These are phyloP conservation scores for Xerus rutilus DNA, from an alignment of 2,797 vertebrate genomes.

Conservation along the genomic window DNA sequence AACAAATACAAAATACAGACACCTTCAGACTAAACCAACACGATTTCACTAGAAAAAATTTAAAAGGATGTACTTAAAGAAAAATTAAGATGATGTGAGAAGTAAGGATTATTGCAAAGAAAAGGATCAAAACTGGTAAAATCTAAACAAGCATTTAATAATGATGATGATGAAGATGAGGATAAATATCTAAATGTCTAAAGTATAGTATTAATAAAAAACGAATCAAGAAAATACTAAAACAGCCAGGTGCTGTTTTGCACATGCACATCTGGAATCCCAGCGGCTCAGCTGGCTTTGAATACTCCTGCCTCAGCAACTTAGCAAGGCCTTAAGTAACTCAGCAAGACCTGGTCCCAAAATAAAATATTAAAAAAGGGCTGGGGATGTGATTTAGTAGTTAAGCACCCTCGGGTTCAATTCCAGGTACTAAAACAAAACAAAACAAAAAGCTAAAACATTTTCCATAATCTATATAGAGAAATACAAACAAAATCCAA, in stretches of 20 bases:
- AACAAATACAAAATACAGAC: background rate
- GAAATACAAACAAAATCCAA: background rate
- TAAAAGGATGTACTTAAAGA: background rate
- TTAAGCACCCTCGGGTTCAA: no score
- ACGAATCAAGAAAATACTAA: background rate
- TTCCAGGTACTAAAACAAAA: no score
- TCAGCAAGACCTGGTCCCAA: no score
- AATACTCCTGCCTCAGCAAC: no score
- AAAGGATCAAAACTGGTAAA: background rate
- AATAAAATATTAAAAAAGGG: no score
- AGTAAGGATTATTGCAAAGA: background rate
- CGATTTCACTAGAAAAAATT: background rate
- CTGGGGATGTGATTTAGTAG: no score
- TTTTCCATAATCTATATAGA: no score
- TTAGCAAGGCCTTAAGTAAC: no score
- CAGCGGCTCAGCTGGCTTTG: no score
- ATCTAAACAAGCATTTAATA: background rate
- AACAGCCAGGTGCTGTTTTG: background rate
- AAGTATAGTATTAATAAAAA: background rate
- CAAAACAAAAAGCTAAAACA: no score
- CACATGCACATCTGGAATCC: no score
- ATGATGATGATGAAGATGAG: background rate
- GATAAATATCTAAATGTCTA: background rate
- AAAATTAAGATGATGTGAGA: background rate
- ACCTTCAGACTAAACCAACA: background rate